Conservation (phyloP, 2,113 vertebrate genomes). For the Scopus umbretta region DNA sequence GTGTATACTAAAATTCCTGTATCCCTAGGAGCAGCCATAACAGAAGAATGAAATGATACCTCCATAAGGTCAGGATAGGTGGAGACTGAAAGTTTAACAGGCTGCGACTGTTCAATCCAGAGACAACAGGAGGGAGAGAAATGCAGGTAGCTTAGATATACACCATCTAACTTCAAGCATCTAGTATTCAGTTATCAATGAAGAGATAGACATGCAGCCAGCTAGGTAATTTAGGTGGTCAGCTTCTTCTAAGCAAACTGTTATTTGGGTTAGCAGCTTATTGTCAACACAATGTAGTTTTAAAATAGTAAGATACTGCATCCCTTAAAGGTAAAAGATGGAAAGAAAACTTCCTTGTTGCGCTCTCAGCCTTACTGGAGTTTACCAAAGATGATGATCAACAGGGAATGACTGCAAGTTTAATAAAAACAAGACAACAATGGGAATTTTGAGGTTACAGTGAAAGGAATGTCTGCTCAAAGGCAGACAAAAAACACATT, state of each 20-base stretch:
- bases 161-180: neutral
- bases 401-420: neutral
- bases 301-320: neutral
- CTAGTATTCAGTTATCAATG: neutral
- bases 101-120: neutral
- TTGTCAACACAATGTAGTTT: neutral
- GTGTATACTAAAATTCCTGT: neutral
- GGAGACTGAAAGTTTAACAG: neutral
- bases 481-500: neutral
- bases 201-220: neutral
- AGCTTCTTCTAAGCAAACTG: neutral
- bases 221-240: neutral
- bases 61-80: neutral
- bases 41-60: neutral
- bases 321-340: neutral
- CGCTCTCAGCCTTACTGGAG: neutral
- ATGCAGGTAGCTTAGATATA: neutral
- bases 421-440: neutral
- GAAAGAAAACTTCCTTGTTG: neutral
- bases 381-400: neutral
- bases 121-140: neutral
- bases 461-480: neutral
- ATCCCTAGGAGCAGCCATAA: neutral
- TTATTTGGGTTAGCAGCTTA: neutral
- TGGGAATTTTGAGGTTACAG: neutral